Conservation (phyloP, 1,140 invertebrate genomes). For the Himalopsyche phryganea region DNA sequence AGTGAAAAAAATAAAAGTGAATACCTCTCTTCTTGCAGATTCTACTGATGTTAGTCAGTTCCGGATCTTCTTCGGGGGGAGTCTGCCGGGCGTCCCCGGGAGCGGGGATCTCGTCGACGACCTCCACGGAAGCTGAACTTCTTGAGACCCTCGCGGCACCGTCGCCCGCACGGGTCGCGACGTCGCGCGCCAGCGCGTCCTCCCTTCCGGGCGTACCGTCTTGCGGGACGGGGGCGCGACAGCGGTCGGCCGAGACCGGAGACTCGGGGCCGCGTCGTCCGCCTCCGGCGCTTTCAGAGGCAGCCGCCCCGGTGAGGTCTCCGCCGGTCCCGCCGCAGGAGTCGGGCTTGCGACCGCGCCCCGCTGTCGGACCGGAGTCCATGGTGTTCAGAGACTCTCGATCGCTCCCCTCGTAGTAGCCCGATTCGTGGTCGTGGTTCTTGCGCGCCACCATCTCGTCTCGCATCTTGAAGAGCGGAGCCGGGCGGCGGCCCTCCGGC, state of each 20-base stretch:
- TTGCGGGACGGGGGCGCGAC: conserved; percentile 18
- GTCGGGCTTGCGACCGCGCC: too few species aligned
- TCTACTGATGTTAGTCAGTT: conserved; percentile 18
- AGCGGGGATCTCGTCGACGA: conserved; percentile 5
- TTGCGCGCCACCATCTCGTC: conserved; percentile 21
- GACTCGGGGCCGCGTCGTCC: background rate
- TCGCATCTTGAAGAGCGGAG: conserved; percentile 25
- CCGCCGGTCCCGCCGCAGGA: conserved; percentile 3
- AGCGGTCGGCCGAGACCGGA: conserved; percentile 7
- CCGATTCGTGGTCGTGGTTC: conserved; percentile 31
- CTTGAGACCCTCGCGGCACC: conserved; percentile 3
- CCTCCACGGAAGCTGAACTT: conserved; percentile 22
- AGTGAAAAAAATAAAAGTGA: background rate
- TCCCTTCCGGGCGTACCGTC: background rate
- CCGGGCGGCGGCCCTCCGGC: too few species aligned
- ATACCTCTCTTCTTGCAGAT: conserved; percentile 31
- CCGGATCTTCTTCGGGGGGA: conserved; percentile 10
- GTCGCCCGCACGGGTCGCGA: background rate
- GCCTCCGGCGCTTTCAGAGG: background rate
- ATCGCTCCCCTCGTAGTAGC: conserved; percentile 34
- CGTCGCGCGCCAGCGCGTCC: background rate
- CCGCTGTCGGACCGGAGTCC: conserved; percentile 4
- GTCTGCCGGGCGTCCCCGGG: background rate
- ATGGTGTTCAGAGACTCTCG: conserved; percentile 29
- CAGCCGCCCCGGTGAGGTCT: background rate